phyloP scores from a whole-genome alignment of 2,113 vertebrate genomes.

The Cynopterus brachyotis region DNA sequence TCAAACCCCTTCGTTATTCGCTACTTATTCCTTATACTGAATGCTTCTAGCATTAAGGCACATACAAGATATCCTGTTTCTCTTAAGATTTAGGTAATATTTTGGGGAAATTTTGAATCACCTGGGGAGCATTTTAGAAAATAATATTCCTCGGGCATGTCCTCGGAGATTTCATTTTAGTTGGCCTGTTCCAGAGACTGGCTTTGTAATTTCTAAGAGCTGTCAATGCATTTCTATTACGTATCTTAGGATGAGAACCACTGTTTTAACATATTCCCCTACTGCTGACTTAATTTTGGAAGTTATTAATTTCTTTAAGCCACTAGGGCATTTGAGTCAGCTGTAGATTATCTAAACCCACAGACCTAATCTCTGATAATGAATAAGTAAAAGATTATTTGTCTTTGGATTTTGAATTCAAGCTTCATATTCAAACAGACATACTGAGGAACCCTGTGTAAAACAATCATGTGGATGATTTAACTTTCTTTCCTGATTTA shows the following conservation, averaged over 20 bases:
- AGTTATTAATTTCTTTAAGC: conserved; percentile 64
- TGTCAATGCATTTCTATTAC: not conserved
- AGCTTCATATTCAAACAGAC: conserved; percentile 34
- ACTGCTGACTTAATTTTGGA: conserved; percentile 58
- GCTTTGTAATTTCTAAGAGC: not conserved
- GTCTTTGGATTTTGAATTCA: conserved; percentile 49
- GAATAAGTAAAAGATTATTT: conserved; percentile 55
- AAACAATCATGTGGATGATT: not conserved
- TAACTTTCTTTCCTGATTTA: not conserved
- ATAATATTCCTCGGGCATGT: not conserved
- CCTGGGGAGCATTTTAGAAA: not conserved
- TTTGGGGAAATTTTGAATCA: not conserved
- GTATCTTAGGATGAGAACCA: not conserved
- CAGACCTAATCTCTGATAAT: conserved; percentile 63
- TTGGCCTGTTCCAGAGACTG: not conserved
- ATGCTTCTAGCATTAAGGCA: not conserved
- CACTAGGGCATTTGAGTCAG: conserved; percentile 3
- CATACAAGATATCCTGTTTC: not conserved
- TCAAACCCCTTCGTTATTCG: not conserved
- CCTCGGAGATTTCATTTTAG: not conserved
- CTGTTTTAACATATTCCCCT: not conserved
- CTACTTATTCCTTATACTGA: not conserved
- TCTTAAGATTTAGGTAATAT: not conserved
- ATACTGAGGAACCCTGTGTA: not conserved
- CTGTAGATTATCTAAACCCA: conserved; percentile 59